Base-by-base conservation (phyloP, 2,888 invertebrate species). In the Pollenia amentaria region DNA sequence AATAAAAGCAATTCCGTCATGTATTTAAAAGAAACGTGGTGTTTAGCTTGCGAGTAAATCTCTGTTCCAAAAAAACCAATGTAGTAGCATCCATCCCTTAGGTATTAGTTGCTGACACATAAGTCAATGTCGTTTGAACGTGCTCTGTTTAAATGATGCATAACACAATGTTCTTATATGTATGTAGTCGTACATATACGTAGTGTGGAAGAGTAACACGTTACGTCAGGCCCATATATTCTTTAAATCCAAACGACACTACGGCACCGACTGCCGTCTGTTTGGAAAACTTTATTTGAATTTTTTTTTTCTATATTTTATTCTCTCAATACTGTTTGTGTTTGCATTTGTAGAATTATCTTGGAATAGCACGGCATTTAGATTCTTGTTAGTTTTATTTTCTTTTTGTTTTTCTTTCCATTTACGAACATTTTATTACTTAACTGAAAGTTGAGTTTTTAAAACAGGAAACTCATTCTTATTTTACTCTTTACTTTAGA, bases 381-480 rank as follows among this genome's bases (percentile, higher is more conserved):
- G 29, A 64, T 57, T 67, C 42, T 57, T 75, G 46, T 64, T 69
- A 62, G 40, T 85, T 69, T 78, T 69, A 67, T 60, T 72, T 65
- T 62, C 4, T 80, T 65, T 48, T 48, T 51, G 1, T 29, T 72
- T 72, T 40, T 79, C 42, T 44, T 60, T 42, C 9, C 55, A 11
- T 72, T 51, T 84, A 60, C 60, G 69, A 77, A 78, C 62, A 73
- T 72, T 80, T 57, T 80, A 44, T 38, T 62, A 72, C 51, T 82
- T 72, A 65, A 81, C 81, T 78, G 40, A 78, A 84, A 82, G 73
- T 40, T 55, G 70, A 77, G 69, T 72, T 83, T 29, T 80, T 77
- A 67, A 78, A 88, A 87, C 88, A 87, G 87, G 87, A 88, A 88
- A 87, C 81, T 85, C 69, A 78, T 84, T 86, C 75, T 81, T 78